Conservation (phyloP, 2,797 vertebrate species). For the Fistularia tabacaria region DNA sequence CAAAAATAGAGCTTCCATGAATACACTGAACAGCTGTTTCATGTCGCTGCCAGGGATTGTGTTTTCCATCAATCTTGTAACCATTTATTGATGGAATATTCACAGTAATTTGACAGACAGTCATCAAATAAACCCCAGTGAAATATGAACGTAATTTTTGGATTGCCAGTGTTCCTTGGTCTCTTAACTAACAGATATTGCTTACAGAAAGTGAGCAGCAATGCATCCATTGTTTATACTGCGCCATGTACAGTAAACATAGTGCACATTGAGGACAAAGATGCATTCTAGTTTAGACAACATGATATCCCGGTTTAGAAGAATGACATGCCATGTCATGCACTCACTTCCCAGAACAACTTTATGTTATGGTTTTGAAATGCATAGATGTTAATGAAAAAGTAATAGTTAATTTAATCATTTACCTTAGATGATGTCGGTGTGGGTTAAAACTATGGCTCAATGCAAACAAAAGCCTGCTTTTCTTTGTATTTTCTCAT, state of each 20-base stretch:
- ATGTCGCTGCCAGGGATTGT: slow-evolving; percentile 65
- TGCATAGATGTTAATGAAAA: no score
- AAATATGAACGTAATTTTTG: slow-evolving; percentile 56
- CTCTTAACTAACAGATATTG: slow-evolving; percentile 62
- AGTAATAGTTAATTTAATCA: no score
- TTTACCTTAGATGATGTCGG: no score
- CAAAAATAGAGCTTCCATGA: slow-evolving; percentile 69
- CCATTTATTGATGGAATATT: slow-evolving; percentile 76
- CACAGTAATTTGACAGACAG: slow-evolving; percentile 74
- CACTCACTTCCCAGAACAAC: no score
- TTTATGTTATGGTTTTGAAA: no score
- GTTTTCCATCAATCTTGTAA: slow-evolving; percentile 75
- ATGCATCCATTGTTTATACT: slow-evolving; percentile 41
- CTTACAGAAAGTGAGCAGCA: slow-evolving; percentile 46
- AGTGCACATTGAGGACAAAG: slow-evolving; percentile 20
- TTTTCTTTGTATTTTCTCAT: no score
- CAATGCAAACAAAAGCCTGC: no score
- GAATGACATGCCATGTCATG: no score
- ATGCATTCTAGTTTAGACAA: no score
- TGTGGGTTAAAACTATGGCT: no score
- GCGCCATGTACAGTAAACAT: slow-evolving; percentile 4
- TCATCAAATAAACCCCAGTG: slow-evolving; percentile 57
- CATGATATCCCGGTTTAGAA: no score
- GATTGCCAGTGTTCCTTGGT: slow-evolving; percentile 55
- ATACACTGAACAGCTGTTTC: slow-evolving; percentile 62